Evolutionary conservation across 2,797 vertebrate genomes (phyloP).

Genomic region (Macropodus opercularis): DNA sequence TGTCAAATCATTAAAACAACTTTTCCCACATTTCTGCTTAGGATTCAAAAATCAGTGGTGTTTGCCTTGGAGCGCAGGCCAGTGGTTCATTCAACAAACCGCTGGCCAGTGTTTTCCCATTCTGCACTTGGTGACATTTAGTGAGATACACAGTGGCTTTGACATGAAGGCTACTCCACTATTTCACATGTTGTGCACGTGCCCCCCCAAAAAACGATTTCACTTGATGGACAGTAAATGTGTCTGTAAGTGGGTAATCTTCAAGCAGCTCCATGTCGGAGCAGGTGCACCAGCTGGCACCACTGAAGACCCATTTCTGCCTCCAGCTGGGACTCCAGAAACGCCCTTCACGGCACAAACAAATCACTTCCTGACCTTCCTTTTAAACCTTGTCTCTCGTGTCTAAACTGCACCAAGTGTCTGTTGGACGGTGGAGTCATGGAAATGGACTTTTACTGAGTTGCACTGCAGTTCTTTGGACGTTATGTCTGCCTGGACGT

Average conservation of each 20-base stretch:
- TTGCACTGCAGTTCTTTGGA: too few species aligned
- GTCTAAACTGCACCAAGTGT: neutral
- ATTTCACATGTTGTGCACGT: neutral
- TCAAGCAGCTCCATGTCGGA: slow-evolving; percentile 32
- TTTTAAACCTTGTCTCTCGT: slow-evolving; percentile 18
- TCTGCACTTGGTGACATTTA: neutral
- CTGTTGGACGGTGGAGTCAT: too few species aligned
- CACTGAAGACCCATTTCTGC: slow-evolving; percentile 32
- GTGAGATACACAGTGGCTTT: neutral
- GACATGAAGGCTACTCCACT: slow-evolving; percentile 7
- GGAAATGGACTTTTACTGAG: too few species aligned
- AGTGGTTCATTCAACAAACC: slow-evolving; percentile 37
- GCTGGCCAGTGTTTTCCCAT: slow-evolving; percentile 1
- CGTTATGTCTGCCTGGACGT: too few species aligned
- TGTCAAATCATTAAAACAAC: slow-evolving; percentile 42
- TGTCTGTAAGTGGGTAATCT: slow-evolving; percentile 31
- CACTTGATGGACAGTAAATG: slow-evolving; percentile 28
- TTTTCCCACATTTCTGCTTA: neutral
- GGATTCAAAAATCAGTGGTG: slow-evolving; percentile 28
- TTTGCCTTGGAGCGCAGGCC: slow-evolving; percentile 20
- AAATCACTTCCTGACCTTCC: slow-evolving; percentile 37
- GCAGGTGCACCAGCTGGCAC: slow-evolving; percentile 58
- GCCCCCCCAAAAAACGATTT: slow-evolving; percentile 29
- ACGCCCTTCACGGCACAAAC: slow-evolving; percentile 19
- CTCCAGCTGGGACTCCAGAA: slow-evolving; percentile 55